Evolutionary conservation across 35 echinoderm and acorn worm species (phyloP), one percentile per base, ranked within the genome.

Genomic region (Ophiothrix spiculata): DNA sequence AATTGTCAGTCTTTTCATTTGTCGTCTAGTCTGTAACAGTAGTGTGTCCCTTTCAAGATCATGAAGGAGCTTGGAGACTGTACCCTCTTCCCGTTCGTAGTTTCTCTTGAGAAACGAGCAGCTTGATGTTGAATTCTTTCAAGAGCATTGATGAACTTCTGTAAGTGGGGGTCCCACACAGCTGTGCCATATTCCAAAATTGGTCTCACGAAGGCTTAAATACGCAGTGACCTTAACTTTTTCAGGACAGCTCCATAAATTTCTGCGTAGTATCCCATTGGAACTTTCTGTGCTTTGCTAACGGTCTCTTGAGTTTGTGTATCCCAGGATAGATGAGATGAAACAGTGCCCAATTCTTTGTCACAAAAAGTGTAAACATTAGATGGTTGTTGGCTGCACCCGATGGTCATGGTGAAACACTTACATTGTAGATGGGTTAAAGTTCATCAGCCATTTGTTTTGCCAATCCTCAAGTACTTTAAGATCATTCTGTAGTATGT

Each of bases 401-500:
- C 32, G 15, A 78, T 86, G 33, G 84, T 49, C 80, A 82, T 82
- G 19, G 36, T 83, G 46, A 56, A 83, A 85, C 76, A 73, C 35
- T 85, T 85, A n/a, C n/a, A n/a, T n/a, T n/a, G n/a, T n/a, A 35
- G 42, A 33, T 73, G 82, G 31, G 35, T 75, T 39, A 74, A 85
- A 63, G n/a, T 64, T 34, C 86, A 80, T 88, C 33, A 60, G 35
- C 78, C 85, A 80, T 69, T n/a, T 85, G 56, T 69, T 63, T 75
- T 69, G 56, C 83, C 83, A 85, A 33, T 81, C 36, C n/a, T 81
- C 74, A 35, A 80, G 78, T 35, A 19, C 14, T 23, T 91, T 76
- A 4, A 91, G 34, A 49, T 91, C 89, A 40, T 86, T 56, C 64
- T 91, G 82, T 39, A 86, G 74, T 15, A 75, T 38, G 42, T 32